These are phyloP conservation scores for Marronus borbonicus DNA, from an alignment of 2,888 invertebrate genomes.

Conservation along the genomic window DNA sequence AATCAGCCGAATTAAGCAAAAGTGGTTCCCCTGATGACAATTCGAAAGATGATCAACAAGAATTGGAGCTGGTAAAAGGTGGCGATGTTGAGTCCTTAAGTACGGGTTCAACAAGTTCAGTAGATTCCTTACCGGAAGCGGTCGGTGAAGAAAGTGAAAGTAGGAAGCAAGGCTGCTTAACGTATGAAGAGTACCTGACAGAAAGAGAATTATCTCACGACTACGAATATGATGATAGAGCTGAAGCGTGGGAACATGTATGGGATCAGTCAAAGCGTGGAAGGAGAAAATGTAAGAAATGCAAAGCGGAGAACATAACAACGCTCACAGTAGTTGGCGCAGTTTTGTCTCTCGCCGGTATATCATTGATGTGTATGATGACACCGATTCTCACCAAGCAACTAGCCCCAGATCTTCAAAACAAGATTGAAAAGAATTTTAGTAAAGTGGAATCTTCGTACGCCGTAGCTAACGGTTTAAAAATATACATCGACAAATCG, in stretches of 20 bases:
- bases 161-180: constrained; percentile 55
- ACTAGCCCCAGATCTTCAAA: constrained; percentile 32
- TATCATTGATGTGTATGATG: constrained; percentile 61
- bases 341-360: constrained; percentile 61
- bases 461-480: constrained; percentile 22
- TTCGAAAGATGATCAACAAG: background rate
- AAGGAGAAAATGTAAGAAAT: constrained; percentile 54
- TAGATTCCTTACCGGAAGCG: constrained; percentile 29
- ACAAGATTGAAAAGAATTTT: constrained; percentile 49
- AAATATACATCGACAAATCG: constrained; percentile 46
- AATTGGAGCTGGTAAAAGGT: constrained; percentile 10
- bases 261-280: constrained; percentile 45
- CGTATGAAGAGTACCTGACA: constrained; percentile 59
- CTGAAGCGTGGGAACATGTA: constrained; percentile 49
- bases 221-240: constrained; percentile 53
- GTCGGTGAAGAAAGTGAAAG: constrained; percentile 11
- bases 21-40: constrained; percentile 2
- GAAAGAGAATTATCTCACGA: constrained; percentile 57
- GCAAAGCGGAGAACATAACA: constrained; percentile 58
- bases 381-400: constrained; percentile 54
- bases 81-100: constrained; percentile 48
- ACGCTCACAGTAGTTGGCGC: constrained; percentile 60
- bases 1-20: background rate
- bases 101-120: constrained; percentile 27
- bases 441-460: constrained; percentile 43